Base-by-base conservation (phyloP, 2,113 vertebrate genomes). In the Melanotaenia duboulayi region DNA sequence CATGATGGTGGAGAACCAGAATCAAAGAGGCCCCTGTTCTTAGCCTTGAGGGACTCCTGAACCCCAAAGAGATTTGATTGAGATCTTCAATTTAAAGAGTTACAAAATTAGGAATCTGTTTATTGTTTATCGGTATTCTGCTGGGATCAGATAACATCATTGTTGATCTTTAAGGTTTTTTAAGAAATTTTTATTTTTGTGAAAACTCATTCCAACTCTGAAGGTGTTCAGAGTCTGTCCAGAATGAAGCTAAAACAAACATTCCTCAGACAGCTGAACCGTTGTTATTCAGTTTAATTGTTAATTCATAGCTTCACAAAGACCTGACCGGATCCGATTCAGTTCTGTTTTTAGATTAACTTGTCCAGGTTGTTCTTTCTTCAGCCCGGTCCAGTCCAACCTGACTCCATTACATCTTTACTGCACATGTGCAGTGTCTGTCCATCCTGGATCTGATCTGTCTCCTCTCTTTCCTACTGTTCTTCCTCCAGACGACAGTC, bases 401-500 rank as follows among this genome's bases (percentile, higher is more conserved):
- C 7, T 48, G 14, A 51, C 20, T 13, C 13, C 19, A 9, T 39
- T 28, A 20, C 22, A 11, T 56, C n/a, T 24, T 56, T 63, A 17
- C 28, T n/a, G 55, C 25, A 20, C 20, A 5, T 11, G 37, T 44
- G n/a, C 3, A 42, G 40, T 16, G 12, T 39, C 25, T 51, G n/a
- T 49, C 14, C 7, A 51, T 16, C 23, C 11, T 32, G 19, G 16
- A 20, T 51, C 75, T 80, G 17, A 86, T 44, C 54, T 12, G 12
- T 49, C 9, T 17, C 4, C 37, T 16, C 11, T 24, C n/a, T 5
- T 54, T 17, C 16, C 11, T 80, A 35, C 14, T 51, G 0, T 68
- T 17, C 48, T n/a, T 16, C 32, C 59, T 68, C 14, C 89, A 99
- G 97, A 98, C 9, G 97, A 99, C 91, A 97, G 94, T 64, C 96